Evolutionary conservation across 2,113 vertebrate species (phyloP), one percentile per base, ranked within the genome.

Genomic region (Syngnathus scovelli): DNA sequence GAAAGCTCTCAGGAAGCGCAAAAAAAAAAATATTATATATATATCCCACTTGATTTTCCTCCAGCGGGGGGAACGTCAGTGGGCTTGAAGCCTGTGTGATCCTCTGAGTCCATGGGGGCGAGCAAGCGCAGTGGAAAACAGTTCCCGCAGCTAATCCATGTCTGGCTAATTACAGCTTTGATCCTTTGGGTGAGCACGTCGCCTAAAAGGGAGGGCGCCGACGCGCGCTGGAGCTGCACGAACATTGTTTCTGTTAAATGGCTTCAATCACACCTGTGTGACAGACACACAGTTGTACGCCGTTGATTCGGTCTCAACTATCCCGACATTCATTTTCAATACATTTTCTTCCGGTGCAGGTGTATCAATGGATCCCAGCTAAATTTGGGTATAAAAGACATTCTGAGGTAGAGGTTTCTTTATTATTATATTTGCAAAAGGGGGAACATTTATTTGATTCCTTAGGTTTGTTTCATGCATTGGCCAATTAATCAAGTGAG

Each of bases 111-210:
- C 61, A 75, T 75, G 71, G 77, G 71, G 75, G 68, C 16, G 61
- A 83, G 44, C 13, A 15, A 43, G 83, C 59, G 76, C 78, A 83
- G 77, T 87, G 82, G 83, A 87, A 86, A 87, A 90, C 74, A 64
- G 79, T 80, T 74, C 77, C 80, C 61, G 72, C 33, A 81, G 76
- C 72, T 90, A 87, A 90, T 89, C 89, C 85, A 88, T 87, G 80
- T 65, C 67, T 77, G 76, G 81, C 86, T 88, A 90, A 90, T 89
- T 88, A 89, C 82, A 85, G 85, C 82, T 85, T 80, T 87, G 86
- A 85, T 90, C 82, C 85, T 77, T 69, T 56, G 72, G 78, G 86
- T 80, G 46, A 78, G 78, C 75, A 59, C 70, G 75, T 85, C 72
- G 54, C 77, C 38, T 54, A 72, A 67, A 78, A 77, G 74, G 74